Evolutionary conservation across 2,888 invertebrate species (phyloP), one percentile per base, ranked within the genome.

Genomic region (Diachrysia chrysitis): DNA sequence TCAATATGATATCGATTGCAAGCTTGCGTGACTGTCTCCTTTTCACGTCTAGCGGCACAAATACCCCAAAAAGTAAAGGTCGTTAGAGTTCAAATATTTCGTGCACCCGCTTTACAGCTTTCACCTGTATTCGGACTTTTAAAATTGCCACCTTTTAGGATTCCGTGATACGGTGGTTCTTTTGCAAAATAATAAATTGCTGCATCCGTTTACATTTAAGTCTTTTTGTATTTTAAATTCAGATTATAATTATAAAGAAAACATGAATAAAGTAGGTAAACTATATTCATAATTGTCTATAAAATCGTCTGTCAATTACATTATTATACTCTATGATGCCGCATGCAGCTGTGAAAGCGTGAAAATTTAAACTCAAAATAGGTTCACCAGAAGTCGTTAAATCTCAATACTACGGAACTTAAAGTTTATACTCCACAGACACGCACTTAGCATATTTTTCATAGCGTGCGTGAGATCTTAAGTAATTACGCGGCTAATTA

Each of bases 11-110:
- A 16, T 37, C 14, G 16, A 37, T 37, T 37, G 16, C 14, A 37
- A 37, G 14, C 14, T 37, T 16, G 37, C 16, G 16, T 37, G 37
- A 37, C 42, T 46, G 56, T 72, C 60, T 75, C 66, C 65, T 65
- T 67, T 63, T 51, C 62, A 56, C n/a, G 32, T 78, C 73, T 72
- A 67, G 63, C 16, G 21, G 16, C 67, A 67, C 71, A 66, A 73
- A 75, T 77, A 73, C 66, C 71, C 71, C 69, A 86, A 85, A 87
- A 91, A 88, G 78, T 71, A 83, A 86, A 89, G 93, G 91, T 93
- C 89, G 88, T 68, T 66, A 69, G 81, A 89, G 92, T 90, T 91
- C 89, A 90, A 82, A 84, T 85, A 86, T 82, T 73, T 76, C 63
- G 67, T 77, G 76, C 69, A 76, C 84, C 81, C 74, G 84, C 86